Percentiles rank a stretch among this genome's conserved stretches.
These are phyloP conservation scores for Tipula helvola DNA, from an alignment of 2,888 invertebrate species.

Conservation along the genomic window DNA sequence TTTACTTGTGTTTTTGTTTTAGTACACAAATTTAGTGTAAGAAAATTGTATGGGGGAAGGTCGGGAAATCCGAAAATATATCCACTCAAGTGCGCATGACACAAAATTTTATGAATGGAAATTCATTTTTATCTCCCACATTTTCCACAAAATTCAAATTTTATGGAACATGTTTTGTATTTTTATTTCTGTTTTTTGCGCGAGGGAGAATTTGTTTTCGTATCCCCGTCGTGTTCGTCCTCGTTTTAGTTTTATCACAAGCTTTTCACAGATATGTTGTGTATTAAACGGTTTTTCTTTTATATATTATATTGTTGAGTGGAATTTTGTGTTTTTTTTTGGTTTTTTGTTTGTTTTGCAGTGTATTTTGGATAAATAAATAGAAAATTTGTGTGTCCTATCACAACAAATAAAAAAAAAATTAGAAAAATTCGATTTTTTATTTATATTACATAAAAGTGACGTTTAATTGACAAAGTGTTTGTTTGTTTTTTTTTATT, in stretches of 20 bases:
- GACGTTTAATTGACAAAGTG: background rate
- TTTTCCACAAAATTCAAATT: background rate
- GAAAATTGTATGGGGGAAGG: background rate
- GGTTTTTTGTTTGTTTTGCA: background rate
- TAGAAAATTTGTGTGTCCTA: background rate
- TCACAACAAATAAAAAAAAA: background rate
- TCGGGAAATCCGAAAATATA: too few relatives aligned
- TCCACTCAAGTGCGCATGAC: background rate
- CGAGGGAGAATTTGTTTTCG: background rate
- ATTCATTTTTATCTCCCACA: background rate
- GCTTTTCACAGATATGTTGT: background rate
- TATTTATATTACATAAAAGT: background rate
- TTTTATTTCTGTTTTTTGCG: background rate
- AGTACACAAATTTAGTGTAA: background rate
- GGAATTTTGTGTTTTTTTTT: background rate
- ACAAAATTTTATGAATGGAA: background rate
- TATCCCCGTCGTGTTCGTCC: background rate
- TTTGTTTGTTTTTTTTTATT: background rate
- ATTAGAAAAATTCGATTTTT: too few relatives aligned
- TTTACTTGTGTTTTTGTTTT: background rate
- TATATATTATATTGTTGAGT: background rate
- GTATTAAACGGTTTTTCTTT: background rate
- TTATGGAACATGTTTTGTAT: background rate
- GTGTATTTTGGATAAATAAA: background rate
- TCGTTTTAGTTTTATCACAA: background rate